These are phyloP conservation scores for Ichneumoninae sp. DNA, from an alignment of 2,888 invertebrate genomes.

Conservation along the genomic window DNA sequence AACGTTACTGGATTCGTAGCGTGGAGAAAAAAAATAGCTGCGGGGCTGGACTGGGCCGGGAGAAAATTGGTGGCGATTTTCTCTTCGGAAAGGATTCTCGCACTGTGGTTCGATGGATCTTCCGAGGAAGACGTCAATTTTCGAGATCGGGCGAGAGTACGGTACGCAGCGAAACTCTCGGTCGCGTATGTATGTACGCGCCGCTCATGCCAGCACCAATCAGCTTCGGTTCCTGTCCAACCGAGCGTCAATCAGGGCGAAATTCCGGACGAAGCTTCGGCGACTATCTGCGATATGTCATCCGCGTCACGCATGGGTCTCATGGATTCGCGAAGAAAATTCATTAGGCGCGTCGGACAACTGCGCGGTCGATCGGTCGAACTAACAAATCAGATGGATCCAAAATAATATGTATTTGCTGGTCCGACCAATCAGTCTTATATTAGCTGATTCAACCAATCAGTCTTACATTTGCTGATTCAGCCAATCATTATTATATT, in stretches of 20 bases:
- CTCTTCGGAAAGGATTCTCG: neutral
- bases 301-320: neutral
- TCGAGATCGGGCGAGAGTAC: conserved; percentile 16
- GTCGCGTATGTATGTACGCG: conserved; percentile 53
- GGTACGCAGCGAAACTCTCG: conserved; percentile 31
- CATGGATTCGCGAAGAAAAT: neutral
- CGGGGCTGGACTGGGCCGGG: neutral
- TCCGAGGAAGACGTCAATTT: conserved; percentile 3
- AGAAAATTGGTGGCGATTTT: neutral
- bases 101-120: neutral
- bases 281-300: conserved; percentile 31
- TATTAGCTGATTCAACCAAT: too few species aligned
- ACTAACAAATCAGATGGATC: too few species aligned
- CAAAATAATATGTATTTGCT: too few species aligned
- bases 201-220: conserved; percentile 63
- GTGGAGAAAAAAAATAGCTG: neutral
- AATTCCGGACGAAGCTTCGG: conserved; percentile 60
- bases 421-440: too few species aligned
- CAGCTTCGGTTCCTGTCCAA: conserved; percentile 69
- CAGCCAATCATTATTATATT: too few species aligned
- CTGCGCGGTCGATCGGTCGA: neutral
- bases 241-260: conserved; percentile 59
- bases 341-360: neutral
- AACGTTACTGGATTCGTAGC: conserved; percentile 26
- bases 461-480: too few species aligned